Percentiles rank a stretch among this genome's conserved stretches.
Conservation (phyloP, 2,113 vertebrate genomes). For the Sciurus niger region DNA sequence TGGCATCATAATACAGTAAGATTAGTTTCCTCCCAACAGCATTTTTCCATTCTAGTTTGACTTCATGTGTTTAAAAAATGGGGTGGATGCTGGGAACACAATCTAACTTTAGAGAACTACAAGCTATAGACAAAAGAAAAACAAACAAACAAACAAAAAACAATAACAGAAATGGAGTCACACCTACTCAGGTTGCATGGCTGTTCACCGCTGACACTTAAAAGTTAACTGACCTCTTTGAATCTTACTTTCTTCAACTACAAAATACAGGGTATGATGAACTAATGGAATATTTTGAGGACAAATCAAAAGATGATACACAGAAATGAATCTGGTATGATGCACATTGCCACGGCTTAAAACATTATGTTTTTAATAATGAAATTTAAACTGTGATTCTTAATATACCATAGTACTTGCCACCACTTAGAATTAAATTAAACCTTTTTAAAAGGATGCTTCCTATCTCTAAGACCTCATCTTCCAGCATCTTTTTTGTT, state of each 20-base stretch:
- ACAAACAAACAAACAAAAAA: too few species aligned
- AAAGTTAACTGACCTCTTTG: background rate
- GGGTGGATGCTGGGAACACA: background rate
- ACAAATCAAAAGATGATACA: background rate
- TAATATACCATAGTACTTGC: background rate
- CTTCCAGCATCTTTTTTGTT: rapidly evolving
- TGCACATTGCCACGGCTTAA: background rate
- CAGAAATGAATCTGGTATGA: background rate
- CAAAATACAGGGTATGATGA: background rate
- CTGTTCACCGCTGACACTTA: background rate
- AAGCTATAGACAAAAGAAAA: background rate
- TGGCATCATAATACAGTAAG: background rate
- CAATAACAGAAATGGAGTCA: background rate
- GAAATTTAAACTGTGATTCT: background rate
- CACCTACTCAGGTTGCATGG: background rate
- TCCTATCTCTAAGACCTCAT: background rate
- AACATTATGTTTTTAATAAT: background rate
- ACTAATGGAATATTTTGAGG: background rate
- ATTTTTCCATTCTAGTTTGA: background rate
- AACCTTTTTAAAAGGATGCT: background rate
- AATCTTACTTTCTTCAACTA: background rate
- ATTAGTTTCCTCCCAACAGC: background rate
- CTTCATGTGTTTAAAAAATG: background rate
- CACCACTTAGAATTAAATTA: background rate
- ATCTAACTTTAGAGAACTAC: background rate